Evolutionary conservation across 1,140 invertebrate genomes (phyloP).

Genomic region (Heterodera carotae): DNA sequence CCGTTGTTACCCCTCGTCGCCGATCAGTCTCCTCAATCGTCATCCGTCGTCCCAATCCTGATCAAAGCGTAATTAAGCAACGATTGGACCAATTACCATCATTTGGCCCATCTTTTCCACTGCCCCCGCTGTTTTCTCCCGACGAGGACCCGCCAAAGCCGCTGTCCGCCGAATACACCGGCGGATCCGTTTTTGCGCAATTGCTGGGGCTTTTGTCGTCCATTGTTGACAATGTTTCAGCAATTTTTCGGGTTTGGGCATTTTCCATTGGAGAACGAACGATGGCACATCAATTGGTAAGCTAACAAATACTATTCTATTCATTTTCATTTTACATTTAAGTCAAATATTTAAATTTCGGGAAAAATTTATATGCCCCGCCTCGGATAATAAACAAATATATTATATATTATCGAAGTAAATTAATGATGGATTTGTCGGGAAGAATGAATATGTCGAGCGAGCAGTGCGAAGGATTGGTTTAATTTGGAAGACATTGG

Average conservation of each 20-base stretch:
- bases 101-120: neutral
- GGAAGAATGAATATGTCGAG: neutral
- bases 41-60: neutral
- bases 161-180: neutral
- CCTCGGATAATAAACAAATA: no score
- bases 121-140: neutral
- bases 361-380: no score
- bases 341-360: no score
- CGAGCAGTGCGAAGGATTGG: no score
- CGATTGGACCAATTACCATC: neutral
- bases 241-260: neutral
- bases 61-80: neutral
- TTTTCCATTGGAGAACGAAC: neutral
- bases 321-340: no score
- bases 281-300: no score
- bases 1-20: constrained; percentile 6
- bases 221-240: neutral
- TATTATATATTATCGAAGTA: no score
- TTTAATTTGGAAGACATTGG: neutral
- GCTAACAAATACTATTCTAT: no score
- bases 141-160: neutral
- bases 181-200: neutral
- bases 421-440: neutral
- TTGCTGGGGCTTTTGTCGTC: neutral
- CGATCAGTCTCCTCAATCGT: neutral